Base-by-base conservation (phyloP, 2,113 vertebrate genomes). In the Gambusia affinis region DNA sequence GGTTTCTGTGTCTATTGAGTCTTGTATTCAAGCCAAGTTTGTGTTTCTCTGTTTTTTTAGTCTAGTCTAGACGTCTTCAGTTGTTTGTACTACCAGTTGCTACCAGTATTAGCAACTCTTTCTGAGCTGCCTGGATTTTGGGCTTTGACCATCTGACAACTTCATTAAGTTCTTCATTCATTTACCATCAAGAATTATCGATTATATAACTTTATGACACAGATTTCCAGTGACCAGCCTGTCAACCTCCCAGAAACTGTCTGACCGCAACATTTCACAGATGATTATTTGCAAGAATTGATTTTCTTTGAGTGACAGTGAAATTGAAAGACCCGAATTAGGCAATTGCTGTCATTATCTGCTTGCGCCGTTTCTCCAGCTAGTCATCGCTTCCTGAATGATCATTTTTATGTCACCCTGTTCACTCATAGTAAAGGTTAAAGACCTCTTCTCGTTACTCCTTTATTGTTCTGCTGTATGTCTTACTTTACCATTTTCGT, bases 281-380 rank as follows among this genome's bases (percentile, higher is more conserved):
- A 72, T 29, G 44, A 64, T 60, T 62, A 37, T 68, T 19, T 64
- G 8, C 7, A 51, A 60, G 8, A 84, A 64, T 12, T 28, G 42
- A 66, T 64, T 60, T 73, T 69, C 71, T 77, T 35, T 76, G 76
- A 67, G 22, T 69, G 73, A 47, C 67, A 29, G 60, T 78, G 72
- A 82, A 82, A 79, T 51, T 75, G 19, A 82, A 79, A 83, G 24
- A 67, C 57, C 27, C 60, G 60, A 76, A 82, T 69, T 37, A 51
- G 33, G 51, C 29, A 17, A 29, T 82, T 60, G 35, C 31, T 71
- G 76, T 85, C 67, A 78, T 65, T 60, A 67, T 1, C 8, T 30
- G 30, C 64, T 64, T 72, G 76, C 44, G 14, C 85, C 80, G 76
- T 72, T 29, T 29, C 11, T 70, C 47, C 5, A 54, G 33, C 12